phyloP scores from a whole-genome alignment of 1,140 invertebrate species.

The Helicoverpa zea region DNA sequence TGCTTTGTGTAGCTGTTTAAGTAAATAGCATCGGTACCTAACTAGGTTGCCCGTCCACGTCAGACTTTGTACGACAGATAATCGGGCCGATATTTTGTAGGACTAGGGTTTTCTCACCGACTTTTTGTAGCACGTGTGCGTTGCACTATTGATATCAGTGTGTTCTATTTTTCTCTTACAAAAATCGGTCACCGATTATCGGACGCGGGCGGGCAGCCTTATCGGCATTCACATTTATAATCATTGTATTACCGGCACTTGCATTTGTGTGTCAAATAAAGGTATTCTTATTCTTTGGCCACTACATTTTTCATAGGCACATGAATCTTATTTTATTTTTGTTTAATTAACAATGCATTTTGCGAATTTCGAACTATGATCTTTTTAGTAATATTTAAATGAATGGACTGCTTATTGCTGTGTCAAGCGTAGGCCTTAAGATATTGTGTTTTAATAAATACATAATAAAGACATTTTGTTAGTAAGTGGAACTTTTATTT shows the following conservation, averaged over 20 bases:
- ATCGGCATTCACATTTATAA: background rate
- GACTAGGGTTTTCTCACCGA: background rate
- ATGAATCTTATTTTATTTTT: background rate
- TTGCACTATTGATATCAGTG: too few species aligned
- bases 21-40: too few species aligned
- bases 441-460: background rate
- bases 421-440: background rate
- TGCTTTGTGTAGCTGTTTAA: too few species aligned
- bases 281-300: background rate
- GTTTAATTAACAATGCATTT: background rate
- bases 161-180: too few species aligned
- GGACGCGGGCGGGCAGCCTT: too few species aligned
- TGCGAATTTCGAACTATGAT: background rate
- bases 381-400: slow-evolving; percentile 7
- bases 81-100: too few species aligned
- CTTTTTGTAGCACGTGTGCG: background rate
- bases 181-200: too few species aligned
- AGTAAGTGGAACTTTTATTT: background rate
- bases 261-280: slow-evolving; percentile 1
- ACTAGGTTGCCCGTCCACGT: too few species aligned
- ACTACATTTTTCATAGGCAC: background rate
- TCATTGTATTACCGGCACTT: background rate
- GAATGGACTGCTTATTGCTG: slow-evolving; percentile 19
- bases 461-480: slow-evolving; percentile 34
- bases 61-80: too few species aligned